Conservation (phyloP, 2,888 invertebrate genomes). For the Scaptomyza flava region DNA sequence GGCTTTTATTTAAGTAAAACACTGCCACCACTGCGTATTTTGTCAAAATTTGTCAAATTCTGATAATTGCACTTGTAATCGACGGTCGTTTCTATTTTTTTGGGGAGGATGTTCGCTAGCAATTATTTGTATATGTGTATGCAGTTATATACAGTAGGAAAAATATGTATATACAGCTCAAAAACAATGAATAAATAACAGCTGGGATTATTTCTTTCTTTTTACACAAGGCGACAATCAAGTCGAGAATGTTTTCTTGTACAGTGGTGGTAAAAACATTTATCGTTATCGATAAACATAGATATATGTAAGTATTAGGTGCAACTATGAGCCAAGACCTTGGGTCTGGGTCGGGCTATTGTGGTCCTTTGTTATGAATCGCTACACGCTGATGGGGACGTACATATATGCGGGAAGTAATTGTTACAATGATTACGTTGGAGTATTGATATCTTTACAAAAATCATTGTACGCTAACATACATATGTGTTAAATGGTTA, state of each 20-base stretch:
- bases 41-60: conserved; percentile 50
- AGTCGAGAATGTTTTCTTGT: conserved; percentile 31
- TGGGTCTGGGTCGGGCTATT: conserved; percentile 7
- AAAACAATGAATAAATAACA: conserved; percentile 3
- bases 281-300: conserved; percentile 1
- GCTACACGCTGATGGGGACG: conserved; percentile 16
- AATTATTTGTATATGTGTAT: conserved; percentile 14
- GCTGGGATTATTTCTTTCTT: conserved; percentile 2
- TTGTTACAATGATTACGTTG: conserved; percentile 23
- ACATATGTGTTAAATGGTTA: conserved; percentile 42
- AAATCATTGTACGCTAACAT: conserved; percentile 17
- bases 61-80: conserved; percentile 60
- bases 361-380: conserved; percentile 28
- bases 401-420: conserved; percentile 13
- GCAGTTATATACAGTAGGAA: conserved; percentile 37
- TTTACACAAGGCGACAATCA: conserved; percentile 38
- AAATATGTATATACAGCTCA: conserved; percentile 17
- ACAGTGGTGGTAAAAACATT: conserved; percentile 45
- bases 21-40: conserved; percentile 84
- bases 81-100: conserved; percentile 50
- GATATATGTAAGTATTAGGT: conserved; percentile 27
- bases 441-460: conserved; percentile 19
- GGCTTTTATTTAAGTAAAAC: conserved; percentile 83
- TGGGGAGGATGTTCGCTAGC: conserved; percentile 4
- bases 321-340: conserved; percentile 37